Evolutionary conservation across 92 coral and sea anemone genomes (phyloP), one percentile per base, ranked within the genome.

Genomic region (Pocillopora grandis): DNA sequence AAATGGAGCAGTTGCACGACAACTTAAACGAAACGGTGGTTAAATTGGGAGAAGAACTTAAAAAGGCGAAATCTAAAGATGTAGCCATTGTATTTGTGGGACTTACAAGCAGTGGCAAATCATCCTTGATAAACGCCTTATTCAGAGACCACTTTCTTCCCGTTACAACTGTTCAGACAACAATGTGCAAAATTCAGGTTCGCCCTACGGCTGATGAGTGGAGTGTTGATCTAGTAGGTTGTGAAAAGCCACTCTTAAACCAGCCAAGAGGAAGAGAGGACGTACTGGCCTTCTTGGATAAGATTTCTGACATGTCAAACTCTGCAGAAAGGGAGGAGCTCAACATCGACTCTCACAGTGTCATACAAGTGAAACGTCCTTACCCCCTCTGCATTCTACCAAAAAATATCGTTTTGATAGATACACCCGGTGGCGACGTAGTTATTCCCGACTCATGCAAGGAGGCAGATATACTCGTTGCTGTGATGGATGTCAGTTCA

Each of bases 61-160:
- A 56, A 7, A 58, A 21, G 55, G 60, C 7, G 16, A 21, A 21
- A 31, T 57, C 79, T 57, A 23, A 75, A 12, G 1, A 59, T 27
- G 9, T 75, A 57, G 65, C 59, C 33, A 75, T 75, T 75, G 48
- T 23, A 58, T 75, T 75, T 75, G 49, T 58, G 7, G 79, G 79
- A 75, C 21, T 52, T 58, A 31, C 62, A 19, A 58, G 36, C 21
- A 75, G 79, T 61, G 79, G 79, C 1, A 75, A 75, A 57, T 75
- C 79, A 31, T 57, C 79, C 1, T 52, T 75, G 21, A 75, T 75
- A 21, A 75, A 75, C 66, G 79, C 79, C 52, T 23, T 75, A 12
- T 33, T 33, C 19, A 14, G 66, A 18, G 79, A 75, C 16, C 14
- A 23, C 6, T 21, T 65, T 75, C 66, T 75, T 5, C 79, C 79